phyloP scores from a whole-genome alignment of 2,113 vertebrate species.

The Petrocephalus microphthalmus region DNA sequence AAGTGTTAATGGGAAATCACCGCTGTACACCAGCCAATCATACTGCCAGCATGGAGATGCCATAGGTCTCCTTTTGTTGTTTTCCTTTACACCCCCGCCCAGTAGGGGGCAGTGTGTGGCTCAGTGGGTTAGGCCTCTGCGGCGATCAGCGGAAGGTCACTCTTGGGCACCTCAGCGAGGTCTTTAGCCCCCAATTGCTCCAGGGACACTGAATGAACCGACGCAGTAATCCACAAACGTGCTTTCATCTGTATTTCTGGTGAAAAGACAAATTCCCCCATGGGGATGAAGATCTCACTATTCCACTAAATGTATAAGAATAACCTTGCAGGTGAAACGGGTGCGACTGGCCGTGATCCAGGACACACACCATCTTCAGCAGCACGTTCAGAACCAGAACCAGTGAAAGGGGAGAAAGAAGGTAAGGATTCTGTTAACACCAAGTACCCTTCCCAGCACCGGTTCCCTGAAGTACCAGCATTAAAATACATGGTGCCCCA shows the following conservation, averaged over 20 bases:
- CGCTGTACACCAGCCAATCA: background rate
- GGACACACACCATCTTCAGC: slow-evolving; percentile 47
- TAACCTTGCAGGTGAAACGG: slow-evolving; percentile 68
- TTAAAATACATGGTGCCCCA: background rate
- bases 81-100: background rate
- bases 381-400: slow-evolving; percentile 56
- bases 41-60: background rate
- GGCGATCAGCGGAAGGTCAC: background rate
- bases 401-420: slow-evolving; percentile 30
- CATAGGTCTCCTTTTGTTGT: background rate
- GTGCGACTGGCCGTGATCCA: slow-evolving; percentile 71
- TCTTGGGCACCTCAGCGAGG: background rate
- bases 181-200: background rate
- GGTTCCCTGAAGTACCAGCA: background rate
- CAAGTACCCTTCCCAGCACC: background rate
- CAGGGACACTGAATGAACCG: background rate
- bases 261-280: background rate
- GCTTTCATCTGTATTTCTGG: too few relatives aligned
- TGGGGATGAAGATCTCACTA: too few relatives aligned
- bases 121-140: background rate
- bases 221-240: background rate
- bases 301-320: slow-evolving; percentile 20
- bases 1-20: background rate
- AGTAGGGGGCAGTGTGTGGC: background rate
- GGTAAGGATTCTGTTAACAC: background rate